These are phyloP conservation scores for Hirtodrosophila trivittata DNA, from an alignment of 2,888 invertebrate species.

Conservation along the genomic window DNA sequence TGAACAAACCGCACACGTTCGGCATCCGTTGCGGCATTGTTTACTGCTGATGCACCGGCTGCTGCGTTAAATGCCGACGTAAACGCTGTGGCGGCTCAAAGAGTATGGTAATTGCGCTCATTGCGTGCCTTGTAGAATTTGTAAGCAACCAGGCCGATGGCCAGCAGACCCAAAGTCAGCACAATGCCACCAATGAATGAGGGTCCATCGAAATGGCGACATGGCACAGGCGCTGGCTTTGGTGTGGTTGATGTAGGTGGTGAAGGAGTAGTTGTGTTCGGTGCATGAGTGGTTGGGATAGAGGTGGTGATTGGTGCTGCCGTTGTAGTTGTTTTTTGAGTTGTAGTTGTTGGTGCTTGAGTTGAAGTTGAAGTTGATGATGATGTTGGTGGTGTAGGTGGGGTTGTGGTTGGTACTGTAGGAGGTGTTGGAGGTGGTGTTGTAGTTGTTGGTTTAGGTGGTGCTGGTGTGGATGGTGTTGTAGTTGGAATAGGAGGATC, in stretches of 20 bases:
- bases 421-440: slow-evolving; percentile 21
- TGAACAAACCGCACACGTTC: slow-evolving; percentile 81
- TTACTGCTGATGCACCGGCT: slow-evolving; percentile 55
- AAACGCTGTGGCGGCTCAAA: slow-evolving; percentile 86
- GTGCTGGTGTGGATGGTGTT: slow-evolving; percentile 14
- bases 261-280: slow-evolving; percentile 53
- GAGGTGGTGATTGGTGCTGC: slow-evolving; percentile 34
- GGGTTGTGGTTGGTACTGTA: slow-evolving; percentile 14
- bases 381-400: slow-evolving; percentile 21
- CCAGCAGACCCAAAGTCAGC: slow-evolving; percentile 90
- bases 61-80: slow-evolving; percentile 82
- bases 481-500: slow-evolving; percentile 24
- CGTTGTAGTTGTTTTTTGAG: slow-evolving; percentile 22
- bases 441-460: slow-evolving; percentile 1
- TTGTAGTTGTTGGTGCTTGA: slow-evolving; percentile 8
- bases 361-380: slow-evolving; percentile 16
- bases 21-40: slow-evolving; percentile 69
- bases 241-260: slow-evolving; percentile 70
- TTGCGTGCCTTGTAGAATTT: slow-evolving; percentile 94
- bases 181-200: slow-evolving; percentile 95
- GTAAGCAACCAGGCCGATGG: slow-evolving; percentile 92
- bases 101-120: slow-evolving; percentile 94
- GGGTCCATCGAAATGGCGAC: slow-evolving; percentile 88
- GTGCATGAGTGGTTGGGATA: too few species aligned
- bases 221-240: slow-evolving; percentile 78